These are phyloP conservation scores for Casuarius casuarius DNA, from an alignment of 2,113 vertebrate genomes.

Conservation along the genomic window DNA sequence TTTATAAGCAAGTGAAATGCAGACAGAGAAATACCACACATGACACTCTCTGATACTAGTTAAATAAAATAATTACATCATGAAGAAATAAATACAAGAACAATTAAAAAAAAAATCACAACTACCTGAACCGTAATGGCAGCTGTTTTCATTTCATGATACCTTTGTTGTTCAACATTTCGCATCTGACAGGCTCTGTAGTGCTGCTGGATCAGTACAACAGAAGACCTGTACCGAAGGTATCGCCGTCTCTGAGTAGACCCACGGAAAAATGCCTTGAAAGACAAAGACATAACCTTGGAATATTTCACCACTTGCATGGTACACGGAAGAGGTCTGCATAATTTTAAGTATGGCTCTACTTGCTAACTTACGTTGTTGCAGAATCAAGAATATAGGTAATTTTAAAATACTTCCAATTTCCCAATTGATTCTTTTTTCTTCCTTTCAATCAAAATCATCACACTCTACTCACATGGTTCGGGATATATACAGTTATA, in stretches of 20 bases:
- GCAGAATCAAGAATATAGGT: background rate
- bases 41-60: background rate
- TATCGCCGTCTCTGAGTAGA: slow-evolving; percentile 60
- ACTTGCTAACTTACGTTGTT: background rate
- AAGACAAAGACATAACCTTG: background rate
- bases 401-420: background rate
- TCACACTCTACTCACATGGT: background rate
- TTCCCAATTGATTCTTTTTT: background rate
- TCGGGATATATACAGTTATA: background rate
- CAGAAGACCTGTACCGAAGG: slow-evolving; percentile 46
- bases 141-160: slow-evolving; percentile 48
- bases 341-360: background rate
- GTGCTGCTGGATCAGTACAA: slow-evolving; percentile 62
- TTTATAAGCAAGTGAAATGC: background rate
- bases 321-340: background rate
- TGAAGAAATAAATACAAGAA: background rate
- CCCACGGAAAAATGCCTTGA: slow-evolving; percentile 71
- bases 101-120: background rate
- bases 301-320: background rate
- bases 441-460: background rate
- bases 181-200: slow-evolving; percentile 59
- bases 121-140: slow-evolving; percentile 74
- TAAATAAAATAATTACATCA: background rate
- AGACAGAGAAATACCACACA: background rate
- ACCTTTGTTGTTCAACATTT: slow-evolving; percentile 53